Evolutionary conservation across 2,113 vertebrate genomes (phyloP).

Genomic region (Rhynchomys soricoides): DNA sequence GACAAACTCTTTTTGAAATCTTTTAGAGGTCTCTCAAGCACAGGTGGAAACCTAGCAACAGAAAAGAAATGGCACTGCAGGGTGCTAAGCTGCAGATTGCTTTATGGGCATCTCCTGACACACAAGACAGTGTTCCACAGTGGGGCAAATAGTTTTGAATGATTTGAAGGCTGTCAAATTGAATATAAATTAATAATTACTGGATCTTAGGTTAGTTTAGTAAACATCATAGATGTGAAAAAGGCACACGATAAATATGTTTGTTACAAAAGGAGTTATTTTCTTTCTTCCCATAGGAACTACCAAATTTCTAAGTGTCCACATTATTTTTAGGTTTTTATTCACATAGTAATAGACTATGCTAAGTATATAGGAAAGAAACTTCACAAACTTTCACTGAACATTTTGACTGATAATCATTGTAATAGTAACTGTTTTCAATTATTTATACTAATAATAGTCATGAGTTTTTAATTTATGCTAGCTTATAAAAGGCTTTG

Average conservation of each 20-base stretch:
- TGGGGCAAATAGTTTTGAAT: neutral
- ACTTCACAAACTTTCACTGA: neutral
- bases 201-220: neutral
- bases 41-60: too few species aligned
- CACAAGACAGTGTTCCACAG: neutral
- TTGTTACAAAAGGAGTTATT: neutral
- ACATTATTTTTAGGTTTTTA: neutral
- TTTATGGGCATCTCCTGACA: neutral
- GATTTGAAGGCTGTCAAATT: neutral
- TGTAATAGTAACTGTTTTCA: neutral
- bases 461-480: neutral
- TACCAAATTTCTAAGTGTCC: neutral
- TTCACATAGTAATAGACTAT: neutral
- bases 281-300: neutral
- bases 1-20: neutral
- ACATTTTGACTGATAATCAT: neutral
- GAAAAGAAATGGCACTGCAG: too few species aligned
- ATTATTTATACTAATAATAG: neutral
- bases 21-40: neutral
- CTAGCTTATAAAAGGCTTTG: neutral
- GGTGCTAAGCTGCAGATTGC: neutral
- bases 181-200: neutral
- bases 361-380: neutral
- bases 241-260: neutral
- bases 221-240: neutral